Conservation (phyloP, 2,888 invertebrate genomes). For the Flabesymbios commensalis region DNA sequence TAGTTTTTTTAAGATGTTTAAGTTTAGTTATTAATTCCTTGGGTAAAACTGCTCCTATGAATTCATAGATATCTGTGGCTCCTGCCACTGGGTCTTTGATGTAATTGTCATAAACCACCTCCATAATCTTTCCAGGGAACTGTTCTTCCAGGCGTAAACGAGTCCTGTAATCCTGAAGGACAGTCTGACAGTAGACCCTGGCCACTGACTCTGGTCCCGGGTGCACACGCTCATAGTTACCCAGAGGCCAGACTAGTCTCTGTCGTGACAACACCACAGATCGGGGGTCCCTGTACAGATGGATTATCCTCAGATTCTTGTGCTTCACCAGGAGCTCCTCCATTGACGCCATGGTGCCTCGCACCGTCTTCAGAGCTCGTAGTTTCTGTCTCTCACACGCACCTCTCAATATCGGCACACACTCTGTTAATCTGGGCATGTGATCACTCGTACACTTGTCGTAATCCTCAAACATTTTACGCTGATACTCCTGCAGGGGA, state of each 20-base stretch:
- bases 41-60: too few species aligned
- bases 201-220: too few species aligned
- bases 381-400: not conserved
- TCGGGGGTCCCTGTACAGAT: conserved; percentile 14
- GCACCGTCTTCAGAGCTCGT: conserved; percentile 10
- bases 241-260: not conserved
- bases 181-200: conserved; percentile 3
- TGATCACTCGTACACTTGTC: not conserved
- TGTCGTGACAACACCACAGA: conserved; percentile 5
- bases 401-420: not conserved
- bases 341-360: conserved; percentile 10
- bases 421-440: not conserved
- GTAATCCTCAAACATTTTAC: conserved; percentile 1
- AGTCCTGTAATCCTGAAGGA: conserved; percentile 1
- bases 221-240: too few species aligned
- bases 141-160: conserved; percentile 1
- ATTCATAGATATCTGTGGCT: conserved; percentile 4
- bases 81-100: not conserved
- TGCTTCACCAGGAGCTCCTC: not conserved
- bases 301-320: conserved; percentile 9
- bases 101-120: conserved; percentile 9
- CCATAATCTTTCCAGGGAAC: conserved; percentile 7
- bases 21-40: too few species aligned
- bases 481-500: conserved; percentile 2
- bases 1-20: too few species aligned